phyloP scores from a whole-genome alignment of 2,888 invertebrate species.

The Tuta absoluta region DNA sequence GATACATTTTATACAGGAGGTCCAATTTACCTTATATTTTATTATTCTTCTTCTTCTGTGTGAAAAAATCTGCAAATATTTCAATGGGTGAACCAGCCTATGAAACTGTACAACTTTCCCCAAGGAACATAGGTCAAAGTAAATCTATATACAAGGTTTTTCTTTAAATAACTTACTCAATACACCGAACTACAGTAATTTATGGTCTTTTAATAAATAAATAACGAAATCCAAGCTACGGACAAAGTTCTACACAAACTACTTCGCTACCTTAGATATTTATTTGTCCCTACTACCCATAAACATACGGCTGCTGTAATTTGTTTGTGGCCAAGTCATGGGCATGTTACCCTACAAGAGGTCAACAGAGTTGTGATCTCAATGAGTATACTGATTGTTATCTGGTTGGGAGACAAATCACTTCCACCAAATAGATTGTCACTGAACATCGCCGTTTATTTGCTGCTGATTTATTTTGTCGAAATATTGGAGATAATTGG shows the following conservation, averaged over 20 bases:
- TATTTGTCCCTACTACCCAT: conserved; percentile 1
- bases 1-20: too few species aligned
- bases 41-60: too few species aligned
- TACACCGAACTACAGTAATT: too few species aligned
- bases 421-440: conserved; percentile 60
- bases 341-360: conserved; percentile 36
- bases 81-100: too few species aligned
- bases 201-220: too few species aligned
- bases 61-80: too few species aligned
- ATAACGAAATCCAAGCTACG: too few species aligned
- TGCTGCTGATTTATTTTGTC: conserved; percentile 55
- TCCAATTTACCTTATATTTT: too few species aligned
- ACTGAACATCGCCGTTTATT: conserved; percentile 51
- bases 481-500: conserved; percentile 43
- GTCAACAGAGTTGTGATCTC: conserved; percentile 48
- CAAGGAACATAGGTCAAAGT: too few species aligned
- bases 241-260: not conserved
- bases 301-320: not conserved
- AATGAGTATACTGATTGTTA: conserved; percentile 57
- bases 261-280: conserved; percentile 1
- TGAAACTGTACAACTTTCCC: too few species aligned
- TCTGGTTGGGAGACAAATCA: conserved; percentile 74
- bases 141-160: too few species aligned
- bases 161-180: too few species aligned
- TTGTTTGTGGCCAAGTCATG: not conserved